phyloP scores from a whole-genome alignment of 1,140 invertebrate species.

The Cydia pomonella region DNA sequence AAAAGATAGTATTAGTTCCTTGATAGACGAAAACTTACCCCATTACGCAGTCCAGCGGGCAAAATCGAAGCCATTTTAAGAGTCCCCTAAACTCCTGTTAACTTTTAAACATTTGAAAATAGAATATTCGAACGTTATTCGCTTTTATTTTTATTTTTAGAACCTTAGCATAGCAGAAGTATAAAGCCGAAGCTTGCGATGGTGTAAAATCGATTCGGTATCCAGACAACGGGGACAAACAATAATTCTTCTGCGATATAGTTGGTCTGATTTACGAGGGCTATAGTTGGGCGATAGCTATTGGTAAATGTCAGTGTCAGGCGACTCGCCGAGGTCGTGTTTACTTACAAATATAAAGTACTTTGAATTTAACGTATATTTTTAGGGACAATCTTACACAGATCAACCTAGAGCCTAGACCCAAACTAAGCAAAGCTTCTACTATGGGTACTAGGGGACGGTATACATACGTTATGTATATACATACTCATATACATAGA shows the following conservation, averaged over 20 bases:
- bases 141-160: background rate
- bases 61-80: slow-evolving; percentile 62
- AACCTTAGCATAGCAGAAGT: background rate
- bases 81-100: background rate
- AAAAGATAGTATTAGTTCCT: too few relatives aligned
- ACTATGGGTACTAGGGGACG: too few relatives aligned
- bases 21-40: slow-evolving; percentile 50
- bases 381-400: too few relatives aligned
- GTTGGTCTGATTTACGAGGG: slow-evolving; percentile 15
- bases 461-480: too few relatives aligned
- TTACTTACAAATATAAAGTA: background rate
- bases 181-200: slow-evolving; percentile 15
- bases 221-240: slow-evolving; percentile 61
- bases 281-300: slow-evolving; percentile 3
- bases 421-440: too few relatives aligned
- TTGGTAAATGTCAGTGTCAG: slow-evolving; percentile 5
- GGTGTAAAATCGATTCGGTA: slow-evolving; percentile 62
- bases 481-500: too few relatives aligned
- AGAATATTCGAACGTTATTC: background rate
- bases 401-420: too few relatives aligned
- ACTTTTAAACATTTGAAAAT: slow-evolving; percentile 6
- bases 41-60: slow-evolving; percentile 60
- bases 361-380: too few relatives aligned
- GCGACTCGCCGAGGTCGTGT: too few relatives aligned
- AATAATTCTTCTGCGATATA: slow-evolving; percentile 22